A percentile compares a stretch with the other conserved stretches of the same genome.
These are phyloP conservation scores for Aphelinus atriplicis DNA, from an alignment of 1,140 invertebrate genomes.

Conservation along the genomic window DNA sequence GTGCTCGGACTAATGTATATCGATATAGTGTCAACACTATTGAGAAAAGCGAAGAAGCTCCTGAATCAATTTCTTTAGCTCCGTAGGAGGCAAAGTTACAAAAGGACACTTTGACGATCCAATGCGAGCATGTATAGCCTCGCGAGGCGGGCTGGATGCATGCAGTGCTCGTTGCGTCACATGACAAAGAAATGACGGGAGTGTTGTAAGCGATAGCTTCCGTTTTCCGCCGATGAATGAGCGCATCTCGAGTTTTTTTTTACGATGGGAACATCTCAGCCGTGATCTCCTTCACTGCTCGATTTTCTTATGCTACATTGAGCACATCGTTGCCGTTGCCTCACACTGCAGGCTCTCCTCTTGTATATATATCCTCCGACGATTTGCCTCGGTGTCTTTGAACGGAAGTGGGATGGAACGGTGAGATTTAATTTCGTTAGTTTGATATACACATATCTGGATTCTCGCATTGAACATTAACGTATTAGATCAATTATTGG, in stretches of 20 bases:
- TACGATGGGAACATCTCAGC: slow-evolving; percentile 11
- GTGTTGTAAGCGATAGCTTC: slow-evolving; percentile 8
- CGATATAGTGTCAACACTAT: too few relatives aligned
- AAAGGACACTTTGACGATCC: too few relatives aligned
- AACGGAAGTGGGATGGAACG: slow-evolving; percentile 11
- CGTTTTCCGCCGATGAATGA: slow-evolving; percentile 13
- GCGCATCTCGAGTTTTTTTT: slow-evolving; percentile 9
- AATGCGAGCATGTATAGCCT: too few relatives aligned
- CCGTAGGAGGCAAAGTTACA: too few relatives aligned
- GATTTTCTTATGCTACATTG: slow-evolving; percentile 15
- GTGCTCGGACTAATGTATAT: too few relatives aligned
- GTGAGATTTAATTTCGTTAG: slow-evolving; percentile 10
- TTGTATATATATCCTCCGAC: too few relatives aligned
- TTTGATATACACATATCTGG: neutral
- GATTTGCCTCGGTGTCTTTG: neutral
- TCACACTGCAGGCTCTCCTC: neutral
- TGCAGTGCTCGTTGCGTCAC: too few relatives aligned
- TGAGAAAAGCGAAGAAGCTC: too few relatives aligned
- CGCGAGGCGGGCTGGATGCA: too few relatives aligned
- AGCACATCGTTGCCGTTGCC: neutral
- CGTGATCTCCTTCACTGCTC: neutral
- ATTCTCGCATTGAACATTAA: too few relatives aligned
- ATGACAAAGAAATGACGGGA: neutral
- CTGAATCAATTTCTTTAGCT: too few relatives aligned
- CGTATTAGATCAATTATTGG: too few relatives aligned